A percentile compares a stretch with the other conserved stretches of the same genome.
Conservation (phyloP, 2,113 vertebrate genomes). For the Anolis carolinensis region DNA sequence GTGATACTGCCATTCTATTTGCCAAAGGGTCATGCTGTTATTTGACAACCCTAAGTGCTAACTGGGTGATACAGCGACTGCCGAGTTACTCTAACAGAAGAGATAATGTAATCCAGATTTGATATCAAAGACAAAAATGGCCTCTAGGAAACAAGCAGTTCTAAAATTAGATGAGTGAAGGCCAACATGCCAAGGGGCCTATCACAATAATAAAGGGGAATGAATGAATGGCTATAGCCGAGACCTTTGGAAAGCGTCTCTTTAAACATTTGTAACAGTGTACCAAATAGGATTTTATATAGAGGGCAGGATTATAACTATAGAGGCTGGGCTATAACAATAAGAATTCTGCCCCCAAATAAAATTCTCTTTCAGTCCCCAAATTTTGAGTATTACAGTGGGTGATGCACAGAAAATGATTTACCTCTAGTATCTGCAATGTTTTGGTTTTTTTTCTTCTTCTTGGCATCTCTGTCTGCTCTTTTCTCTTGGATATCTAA, state of each 20-base stretch:
- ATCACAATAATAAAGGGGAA: constrained; percentile 46
- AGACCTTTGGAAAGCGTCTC: constrained; percentile 51
- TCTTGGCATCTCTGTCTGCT: no score
- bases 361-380: no score
- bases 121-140: constrained; percentile 39
- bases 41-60: constrained; percentile 25
- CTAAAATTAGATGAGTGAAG: constrained; percentile 22
- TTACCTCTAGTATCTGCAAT: no score
- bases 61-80: constrained; percentile 28
- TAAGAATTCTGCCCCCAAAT: no score
- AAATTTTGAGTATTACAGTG: no score
- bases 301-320: no score
- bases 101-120: constrained; percentile 47
- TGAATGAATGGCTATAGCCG: constrained; percentile 40
- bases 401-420: no score
- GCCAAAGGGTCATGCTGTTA: constrained; percentile 22
- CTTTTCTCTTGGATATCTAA: no score
- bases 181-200: constrained; percentile 43
- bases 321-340: no score
- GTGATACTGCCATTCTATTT: constrained; percentile 12
- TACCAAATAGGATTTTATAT: no score
- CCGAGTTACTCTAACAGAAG: constrained; percentile 38
- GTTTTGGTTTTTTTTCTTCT: no score
- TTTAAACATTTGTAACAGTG: constrained; percentile 39
- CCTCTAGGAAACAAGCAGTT: constrained; percentile 26